These are phyloP conservation scores for Perca fluviatilis DNA, from an alignment of 2,113 vertebrate genomes.

Conservation along the genomic window DNA sequence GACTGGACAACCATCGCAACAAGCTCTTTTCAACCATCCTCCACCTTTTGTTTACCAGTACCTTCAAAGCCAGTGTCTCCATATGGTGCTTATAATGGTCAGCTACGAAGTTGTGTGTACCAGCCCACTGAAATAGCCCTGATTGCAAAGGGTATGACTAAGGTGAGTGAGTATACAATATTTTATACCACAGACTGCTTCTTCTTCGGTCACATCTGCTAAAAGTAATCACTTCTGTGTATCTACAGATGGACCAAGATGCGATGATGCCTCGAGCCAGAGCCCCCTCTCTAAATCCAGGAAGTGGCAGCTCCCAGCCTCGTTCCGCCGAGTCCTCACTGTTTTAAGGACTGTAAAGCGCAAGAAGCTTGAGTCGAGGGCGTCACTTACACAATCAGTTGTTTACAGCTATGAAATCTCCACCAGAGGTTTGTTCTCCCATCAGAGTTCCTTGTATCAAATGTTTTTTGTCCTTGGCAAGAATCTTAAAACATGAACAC, in stretches of 20 bases:
- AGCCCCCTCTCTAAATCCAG: constrained; percentile 73
- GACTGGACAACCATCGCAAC: neutral
- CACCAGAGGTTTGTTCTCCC: neutral
- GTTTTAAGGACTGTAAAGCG: constrained; percentile 28
- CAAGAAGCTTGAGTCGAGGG: constrained; percentile 14
- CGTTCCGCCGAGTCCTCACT: constrained; percentile 79
- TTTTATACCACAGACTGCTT: neutral
- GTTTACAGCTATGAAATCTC: neutral
- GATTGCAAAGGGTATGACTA: constrained; percentile 89
- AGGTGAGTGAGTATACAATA: constrained; percentile 59
- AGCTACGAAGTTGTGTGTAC: constrained; percentile 89
- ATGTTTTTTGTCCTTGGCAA: constrained; percentile 20
- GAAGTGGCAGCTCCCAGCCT: constrained; percentile 83
- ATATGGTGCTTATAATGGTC: constrained; percentile 88
- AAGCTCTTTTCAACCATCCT: neutral
- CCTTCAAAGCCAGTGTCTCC: constrained; percentile 88
- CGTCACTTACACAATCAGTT: neutral
- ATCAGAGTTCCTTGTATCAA: neutral
- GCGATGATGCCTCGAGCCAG: constrained; percentile 85
- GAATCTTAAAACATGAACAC: constrained; percentile 8
- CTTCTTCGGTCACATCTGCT: neutral
- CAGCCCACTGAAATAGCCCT: constrained; percentile 95
- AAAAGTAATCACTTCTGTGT: neutral
- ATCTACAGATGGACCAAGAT: constrained; percentile 82
- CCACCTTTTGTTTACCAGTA: constrained; percentile 44